Evolutionary conservation across 2,888 invertebrate species (phyloP), one percentile per base, ranked within the genome.

Genomic region (Philopedon plagiatum): DNA sequence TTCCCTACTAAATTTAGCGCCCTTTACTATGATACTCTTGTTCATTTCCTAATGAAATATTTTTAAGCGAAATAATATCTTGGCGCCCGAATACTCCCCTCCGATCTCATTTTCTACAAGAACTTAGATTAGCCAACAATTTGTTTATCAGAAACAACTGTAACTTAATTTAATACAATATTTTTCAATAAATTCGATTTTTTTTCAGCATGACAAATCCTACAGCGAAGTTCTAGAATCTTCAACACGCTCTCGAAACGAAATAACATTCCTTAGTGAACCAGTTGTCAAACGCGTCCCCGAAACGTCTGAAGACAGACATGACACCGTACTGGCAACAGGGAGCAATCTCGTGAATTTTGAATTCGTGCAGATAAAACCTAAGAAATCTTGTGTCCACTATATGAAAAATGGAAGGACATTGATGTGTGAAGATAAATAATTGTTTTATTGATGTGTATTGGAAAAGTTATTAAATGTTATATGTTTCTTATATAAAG

Each of bases 261-360:
- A 68, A 41, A 62, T 44, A 15, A 26, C 41, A 13, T 68, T 68
- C 13, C 62, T 54, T 13, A 68, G 68, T n/a, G 68, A 68, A 56
- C 68, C 68, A 15, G 32, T 68, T 54, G 54, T 21, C 2, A 18
- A 7, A 8, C 7, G 37, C 21, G 5, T 34, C 4, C 37, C 39
- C 23, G n/a, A 67, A 5, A 15, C 23, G 4, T 34, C 13, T 29
- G 67, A 60, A 11, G 49, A 51, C n/a, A 26, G n/a, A 13, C 29
- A 46, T n/a, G 64, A 54, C 7, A 21, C 57, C 8, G 29, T 56
- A 2, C 13, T 15, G 0, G 2, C 39, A 5, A 32, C 9, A 1
- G 13, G 13, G 4, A 32, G 13, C 8, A 51, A 51, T 13, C 18
- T 11, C 8, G 21, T 21, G 2, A 29, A 60, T 8, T 60, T 60